Base-by-base conservation (phyloP, 1,140 invertebrate genomes). In the Homalodisca vitripennis region DNA sequence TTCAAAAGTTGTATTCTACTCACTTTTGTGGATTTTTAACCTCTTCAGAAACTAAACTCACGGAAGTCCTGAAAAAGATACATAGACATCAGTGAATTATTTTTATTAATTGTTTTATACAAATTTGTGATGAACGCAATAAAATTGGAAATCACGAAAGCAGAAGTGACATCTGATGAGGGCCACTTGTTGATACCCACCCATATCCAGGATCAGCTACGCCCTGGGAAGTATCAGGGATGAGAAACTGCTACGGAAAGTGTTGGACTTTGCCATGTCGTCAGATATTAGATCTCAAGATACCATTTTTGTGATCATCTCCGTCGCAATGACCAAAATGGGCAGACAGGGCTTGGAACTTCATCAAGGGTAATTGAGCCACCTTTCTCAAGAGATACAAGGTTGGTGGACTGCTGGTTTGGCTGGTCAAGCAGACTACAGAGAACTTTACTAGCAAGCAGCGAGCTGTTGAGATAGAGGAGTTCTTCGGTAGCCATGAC, bases 201-300 rank as follows among this genome's bases (percentile, higher is more conserved):
- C n/a, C n/a, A n/a, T n/a, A n/a, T 90, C 95, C 75, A 85, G 95
- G 74, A 92, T 98, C 72, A 86, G 91, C 26, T 81, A 90, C 48
- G 86, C 92, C 0, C 83, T 98, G 22, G 94, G 94, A 27, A 86
- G 89, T 34, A 86, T 91, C 22, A 85, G 85, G 53, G 87, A 95
- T 77, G 81, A 86, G 1, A 81, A 82, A 27, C 79, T 95, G 26
- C 82, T 97, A 47, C 82, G 84, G 3, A 86, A 88, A 75, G 91
- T 95, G n/a, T 81, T 98, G 0, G 84, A 96, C 32, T 98, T 98
- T 80, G 88, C 94, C 2, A 86, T 98, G 79, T 93, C 92, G 75
- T 89, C 93, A 73, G 92, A 98, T 79, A 95, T 98, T 0, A 84
- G 94, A 30, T 86, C 91, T 10, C 95, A 98, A 79, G 95, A 98